Evolutionary conservation across 1,140 invertebrate genomes (phyloP).

Genomic region (Potamilus streckersoni): DNA sequence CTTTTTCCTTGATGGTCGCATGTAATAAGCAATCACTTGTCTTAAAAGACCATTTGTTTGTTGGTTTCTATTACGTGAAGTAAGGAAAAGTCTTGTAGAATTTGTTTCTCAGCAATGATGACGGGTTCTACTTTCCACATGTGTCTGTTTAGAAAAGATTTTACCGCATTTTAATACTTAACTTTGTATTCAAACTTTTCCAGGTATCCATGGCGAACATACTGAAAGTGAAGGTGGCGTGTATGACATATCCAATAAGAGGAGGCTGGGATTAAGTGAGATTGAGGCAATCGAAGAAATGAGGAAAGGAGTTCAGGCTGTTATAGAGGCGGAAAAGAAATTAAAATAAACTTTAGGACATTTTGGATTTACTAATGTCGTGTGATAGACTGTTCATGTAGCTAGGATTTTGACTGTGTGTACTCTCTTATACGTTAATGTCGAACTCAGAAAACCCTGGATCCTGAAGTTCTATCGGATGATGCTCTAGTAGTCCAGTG

Average conservation of each 20-base stretch:
- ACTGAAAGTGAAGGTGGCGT: slow-evolving; percentile 77
- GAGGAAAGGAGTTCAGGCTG: slow-evolving; percentile 38
- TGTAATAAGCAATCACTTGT: neutral
- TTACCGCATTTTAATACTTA: neutral
- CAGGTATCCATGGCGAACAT: slow-evolving; percentile 91
- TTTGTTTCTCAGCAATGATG: neutral
- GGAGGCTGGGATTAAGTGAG: slow-evolving; percentile 62
- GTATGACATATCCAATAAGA: slow-evolving; percentile 67
- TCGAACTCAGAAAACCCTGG: no score
- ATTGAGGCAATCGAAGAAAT: slow-evolving; percentile 58
- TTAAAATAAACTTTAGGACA: no score
- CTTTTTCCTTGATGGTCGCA: neutral
- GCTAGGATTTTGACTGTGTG: no score
- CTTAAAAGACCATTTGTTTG: neutral
- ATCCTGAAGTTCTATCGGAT: no score
- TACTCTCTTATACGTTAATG: no score
- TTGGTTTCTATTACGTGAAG: neutral
- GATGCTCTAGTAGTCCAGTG: no score
- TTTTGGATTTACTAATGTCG: no score
- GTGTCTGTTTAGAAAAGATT: neutral
- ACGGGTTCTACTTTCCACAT: neutral
- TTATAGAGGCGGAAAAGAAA: slow-evolving; percentile 21
- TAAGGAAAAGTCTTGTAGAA: neutral
- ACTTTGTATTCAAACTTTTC: neutral
- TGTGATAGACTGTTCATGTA: no score